Percentiles rank a stretch among this genome's conserved stretches.
Evolutionary conservation across 1,140 invertebrate species (phyloP).

Genomic region (Mycetomoellerius zeteki): DNA sequence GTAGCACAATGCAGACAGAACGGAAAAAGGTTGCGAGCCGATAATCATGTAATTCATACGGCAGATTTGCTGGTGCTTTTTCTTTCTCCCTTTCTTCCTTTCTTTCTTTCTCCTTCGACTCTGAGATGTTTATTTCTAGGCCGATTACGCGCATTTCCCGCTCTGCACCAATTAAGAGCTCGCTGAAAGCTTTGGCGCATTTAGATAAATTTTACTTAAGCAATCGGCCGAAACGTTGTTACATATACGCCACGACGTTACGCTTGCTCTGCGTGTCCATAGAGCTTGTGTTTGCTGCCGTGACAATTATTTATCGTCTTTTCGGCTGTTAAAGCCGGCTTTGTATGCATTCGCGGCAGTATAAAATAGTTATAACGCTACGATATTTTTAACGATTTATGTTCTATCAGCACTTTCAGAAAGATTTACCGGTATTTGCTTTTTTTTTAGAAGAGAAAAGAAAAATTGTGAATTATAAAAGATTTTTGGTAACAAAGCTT

Average conservation of each 20-base stretch:
- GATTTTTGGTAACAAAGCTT: background rate
- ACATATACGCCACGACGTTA: background rate
- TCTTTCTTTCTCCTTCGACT: background rate
- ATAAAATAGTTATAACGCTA: slow-evolving; percentile 40
- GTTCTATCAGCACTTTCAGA: slow-evolving; percentile 9
- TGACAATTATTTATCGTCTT: slow-evolving; percentile 47
- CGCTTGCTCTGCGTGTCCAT: background rate
- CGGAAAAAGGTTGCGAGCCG: slow-evolving; percentile 59
- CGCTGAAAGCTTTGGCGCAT: slow-evolving; percentile 39
- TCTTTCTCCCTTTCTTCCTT: background rate
- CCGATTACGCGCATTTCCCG: slow-evolving; percentile 24
- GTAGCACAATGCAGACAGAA: background rate
- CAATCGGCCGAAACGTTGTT: slow-evolving; percentile 16
- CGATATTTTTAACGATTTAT: slow-evolving; percentile 21
- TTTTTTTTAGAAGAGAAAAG: background rate
- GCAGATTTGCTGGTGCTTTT: slow-evolving; percentile 45
- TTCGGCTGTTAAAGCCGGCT: slow-evolving; percentile 19
- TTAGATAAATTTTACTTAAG: slow-evolving; percentile 60
- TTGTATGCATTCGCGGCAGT: slow-evolving; percentile 10
- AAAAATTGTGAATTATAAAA: slow-evolving; percentile 10
- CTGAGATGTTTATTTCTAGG: slow-evolving; percentile 42
- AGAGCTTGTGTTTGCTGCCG: slow-evolving; percentile 18
- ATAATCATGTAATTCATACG: slow-evolving; percentile 64
- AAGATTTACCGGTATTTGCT: slow-evolving; percentile 18
- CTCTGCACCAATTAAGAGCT: slow-evolving; percentile 43